Percentiles rank a stretch among this genome's conserved stretches.
These are phyloP conservation scores for Chromoteleia sp. DNA, from an alignment of 2,888 invertebrate genomes.

Conservation along the genomic window DNA sequence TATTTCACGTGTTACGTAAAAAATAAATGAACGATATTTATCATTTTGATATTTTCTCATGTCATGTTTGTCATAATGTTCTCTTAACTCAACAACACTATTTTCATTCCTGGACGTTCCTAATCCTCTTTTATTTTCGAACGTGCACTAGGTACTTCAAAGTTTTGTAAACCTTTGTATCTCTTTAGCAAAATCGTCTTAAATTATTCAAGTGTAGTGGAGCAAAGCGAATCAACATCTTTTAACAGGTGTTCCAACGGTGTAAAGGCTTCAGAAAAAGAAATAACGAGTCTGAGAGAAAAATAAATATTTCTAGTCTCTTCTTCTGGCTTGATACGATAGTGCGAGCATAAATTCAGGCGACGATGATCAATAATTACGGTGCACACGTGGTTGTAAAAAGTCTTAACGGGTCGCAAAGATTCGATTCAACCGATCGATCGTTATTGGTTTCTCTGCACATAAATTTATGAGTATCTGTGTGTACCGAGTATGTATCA, in stretches of 20 bases:
- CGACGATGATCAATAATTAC: constrained; percentile 9
- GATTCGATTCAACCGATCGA: constrained; percentile 12
- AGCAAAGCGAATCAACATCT: constrained; percentile 34
- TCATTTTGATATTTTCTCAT: constrained; percentile 24
- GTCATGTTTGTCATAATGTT: constrained; percentile 28
- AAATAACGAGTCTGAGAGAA: constrained; percentile 26
- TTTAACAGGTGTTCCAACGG: constrained; percentile 58
- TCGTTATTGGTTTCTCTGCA: constrained; percentile 12
- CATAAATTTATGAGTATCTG: constrained; percentile 67
- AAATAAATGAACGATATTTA: constrained; percentile 23
- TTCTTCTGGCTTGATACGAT: constrained; percentile 3
- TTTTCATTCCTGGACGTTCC: background rate
- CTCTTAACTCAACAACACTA: constrained; percentile 13
- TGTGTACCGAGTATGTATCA: constrained; percentile 46
- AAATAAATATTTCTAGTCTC: constrained; percentile 33
- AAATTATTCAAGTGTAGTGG: constrained; percentile 19
- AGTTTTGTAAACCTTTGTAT: constrained; percentile 19
- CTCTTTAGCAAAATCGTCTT: constrained; percentile 16
- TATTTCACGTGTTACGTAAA: background rate
- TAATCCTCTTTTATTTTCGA: background rate
- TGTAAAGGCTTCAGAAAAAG: constrained; percentile 23
- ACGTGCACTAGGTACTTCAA: constrained; percentile 42
- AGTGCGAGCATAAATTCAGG: constrained; percentile 20
- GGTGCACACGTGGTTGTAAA: constrained; percentile 20
- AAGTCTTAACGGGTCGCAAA: background rate